Base-by-base conservation (phyloP, 2,113 vertebrate species). In the Grammomys dolichurus region DNA sequence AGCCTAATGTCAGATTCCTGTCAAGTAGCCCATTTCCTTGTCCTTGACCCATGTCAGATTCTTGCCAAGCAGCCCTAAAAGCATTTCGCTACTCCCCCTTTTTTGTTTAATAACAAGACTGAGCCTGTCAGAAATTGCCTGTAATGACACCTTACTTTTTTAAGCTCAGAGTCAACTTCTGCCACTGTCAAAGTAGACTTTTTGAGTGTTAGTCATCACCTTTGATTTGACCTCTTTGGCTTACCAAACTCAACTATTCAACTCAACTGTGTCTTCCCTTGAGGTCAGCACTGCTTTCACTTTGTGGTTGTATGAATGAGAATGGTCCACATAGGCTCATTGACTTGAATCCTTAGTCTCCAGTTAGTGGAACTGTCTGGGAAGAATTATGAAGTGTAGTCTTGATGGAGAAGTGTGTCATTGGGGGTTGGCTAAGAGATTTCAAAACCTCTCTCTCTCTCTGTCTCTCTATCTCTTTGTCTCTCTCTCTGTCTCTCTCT, bases 191-290 rank as follows among this genome's bases (percentile, higher is more conserved):
- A 48, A 16, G 72, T 46, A 31, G n/a, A n/a, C 86, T 22, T 82
- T 82, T 86, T 76, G 80, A 22, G 48, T 56, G 40, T 75, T 93
- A 91, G 85, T 31, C 54, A 76, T 87, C 43, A 87, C 26, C 69
- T 94, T 87, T 80, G 70, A 87, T 58, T 75, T 87, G 12, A 77
- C 3, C 12, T 77, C 40, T 89, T 28, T 87, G 48, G 40, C 13
- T 89, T 91, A 93, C n/a, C 4, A 11, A 73, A 87, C 20, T 94
- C 96, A 96, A 51, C 75, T 80, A 1, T 85, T 92, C 12, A 90
- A 33, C 19, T 94, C 77, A 77, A 51, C 16, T 89, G 33, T 9
- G 40, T 67, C 8, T 24, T 88, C 5, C 40, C n/a, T 92, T 87
- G 67, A 67, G 48, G 90, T 96, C 36, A 24, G 24, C 60, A 70